Evolutionary conservation across 2,797 vertebrate species (phyloP), one percentile per base, ranked within the genome.

Genomic region (Ispidina picta): DNA sequence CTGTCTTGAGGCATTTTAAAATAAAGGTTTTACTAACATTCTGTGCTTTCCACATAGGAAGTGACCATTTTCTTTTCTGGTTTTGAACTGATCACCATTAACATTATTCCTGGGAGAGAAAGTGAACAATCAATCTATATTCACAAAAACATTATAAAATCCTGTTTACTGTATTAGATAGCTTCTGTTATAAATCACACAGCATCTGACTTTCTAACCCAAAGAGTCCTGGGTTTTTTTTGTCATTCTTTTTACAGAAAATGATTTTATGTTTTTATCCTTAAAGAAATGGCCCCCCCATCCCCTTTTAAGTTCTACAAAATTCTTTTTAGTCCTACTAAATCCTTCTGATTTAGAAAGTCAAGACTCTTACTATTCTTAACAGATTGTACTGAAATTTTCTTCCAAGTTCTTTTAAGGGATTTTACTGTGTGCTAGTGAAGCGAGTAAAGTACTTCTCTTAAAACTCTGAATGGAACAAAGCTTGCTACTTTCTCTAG

Each of bases 211-310:
- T 31, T 46, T 46, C 9, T 44, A 64, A 44, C n/a, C 62, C 31
- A n/a, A 64, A 33, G 22, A 31, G n/a, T 25, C 29, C 20, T 44
- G 39, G 28, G n/a, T 29, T 64, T 17, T 44, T 64, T 44, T 44
- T 64, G 43, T 23, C 29, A 15, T 59, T 73, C 23, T 70, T 48
- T 23, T 1, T 44, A 26, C 5, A 35, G 43, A 68, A 71, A 44
- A 3, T 18, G 22, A 10, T 31, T 43, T 29, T 64, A 17, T 20
- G 29, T 25, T 31, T 19, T 56, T 44, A 63, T 39, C 11, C 12
- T 29, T 55, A 5, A 14, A 1, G 1, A 70, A 77, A 48, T 12
- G 37, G 31, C 28, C 1, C 4, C 18, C 18, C 4, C 2, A 22
- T 44, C 8, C 13, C 8, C 11, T 51, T 63, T 69, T 75, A 69